Base-by-base conservation (phyloP, 1,140 invertebrate species). In the Conus ventricosus region DNA sequence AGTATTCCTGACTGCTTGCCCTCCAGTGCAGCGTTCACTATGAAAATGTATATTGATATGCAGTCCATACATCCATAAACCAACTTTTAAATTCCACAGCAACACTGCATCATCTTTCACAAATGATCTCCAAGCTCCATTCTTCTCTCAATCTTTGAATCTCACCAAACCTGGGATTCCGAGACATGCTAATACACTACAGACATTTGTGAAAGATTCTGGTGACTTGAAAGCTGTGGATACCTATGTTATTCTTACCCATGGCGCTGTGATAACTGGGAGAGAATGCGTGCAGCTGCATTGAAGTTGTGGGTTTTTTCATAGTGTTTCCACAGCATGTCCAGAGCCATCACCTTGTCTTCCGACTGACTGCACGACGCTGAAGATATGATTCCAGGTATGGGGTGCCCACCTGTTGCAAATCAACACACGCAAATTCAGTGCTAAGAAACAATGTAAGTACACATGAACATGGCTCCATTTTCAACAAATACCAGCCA, bases 311-410 rank as follows among this genome's bases (percentile, higher is more conserved):
- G 97, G 93, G 97, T 97, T 92, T 97, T 97, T 94, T 99, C 98
- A 93, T 99, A 99, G 94, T 97, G 99, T 94, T 98, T 98, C 99
- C 99, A 99, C 23, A 99, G 95, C 87, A 99, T 96, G 95, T 99
- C 98, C 80, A 98, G 96, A 8, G 97, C 96, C 84, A 96, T 96
- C 23, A 95, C 90, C 85, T 94, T 95, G 76, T 96, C 95, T 57
- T 91, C 91, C 85, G 95, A 94, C 54, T 92, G 90, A 55, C 92
- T 92, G 94, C 92, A 57, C 96, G 96, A 54, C 97, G 96, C 84
- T 97, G 96, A 20, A 99, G 94, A 93, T 97, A 99, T 67, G 96
- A 96, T 93, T 98, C 98, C 75, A 99, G 95, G 8, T 97, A 97
- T n/a, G 97, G 96, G 86, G 98, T 97, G 76, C 95, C 94, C 67